phyloP scores from a whole-genome alignment of 2,888 invertebrate genomes.

The Cheilosia grossa region DNA sequence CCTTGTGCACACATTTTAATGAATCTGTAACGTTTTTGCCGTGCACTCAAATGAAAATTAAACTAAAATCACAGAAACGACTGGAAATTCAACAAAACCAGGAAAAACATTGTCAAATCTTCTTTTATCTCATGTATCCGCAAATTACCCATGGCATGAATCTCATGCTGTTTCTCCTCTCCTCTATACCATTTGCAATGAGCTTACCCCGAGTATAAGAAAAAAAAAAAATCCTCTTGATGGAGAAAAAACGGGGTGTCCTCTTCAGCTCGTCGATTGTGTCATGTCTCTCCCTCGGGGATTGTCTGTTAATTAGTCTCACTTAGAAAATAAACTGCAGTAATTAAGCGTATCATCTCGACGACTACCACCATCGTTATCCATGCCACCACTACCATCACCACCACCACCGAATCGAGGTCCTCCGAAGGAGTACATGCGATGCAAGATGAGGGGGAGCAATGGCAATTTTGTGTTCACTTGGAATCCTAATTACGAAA shows the following conservation, averaged over 20 bases:
- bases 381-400: constrained; percentile 50
- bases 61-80: constrained; percentile 73
- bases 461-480: constrained; percentile 79
- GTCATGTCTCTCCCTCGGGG: constrained; percentile 75
- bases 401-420: not conserved
- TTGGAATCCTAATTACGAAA: constrained; percentile 83
- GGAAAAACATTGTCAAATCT: constrained; percentile 64
- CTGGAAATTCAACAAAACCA: constrained; percentile 62
- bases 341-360: constrained; percentile 81
- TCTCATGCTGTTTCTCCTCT: constrained; percentile 20
- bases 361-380: constrained; percentile 75
- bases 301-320: constrained; percentile 83
- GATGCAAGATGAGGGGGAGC: constrained; percentile 23
- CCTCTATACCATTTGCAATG: not conserved
- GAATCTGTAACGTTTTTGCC: constrained; percentile 73
- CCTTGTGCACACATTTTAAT: constrained; percentile 73
- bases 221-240: constrained; percentile 12
- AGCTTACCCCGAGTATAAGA: not conserved
- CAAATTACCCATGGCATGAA: constrained; percentile 62
- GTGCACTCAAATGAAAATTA: constrained; percentile 72
- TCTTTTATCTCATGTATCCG: constrained; percentile 58
- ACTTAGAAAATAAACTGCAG: constrained; percentile 83
- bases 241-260: constrained; percentile 34
- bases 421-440: constrained; percentile 49
- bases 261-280: constrained; percentile 53